Evolutionary conservation across 2,888 invertebrate species (phyloP), one percentile per base, ranked within the genome.

Genomic region (Crioceris asparagi): DNA sequence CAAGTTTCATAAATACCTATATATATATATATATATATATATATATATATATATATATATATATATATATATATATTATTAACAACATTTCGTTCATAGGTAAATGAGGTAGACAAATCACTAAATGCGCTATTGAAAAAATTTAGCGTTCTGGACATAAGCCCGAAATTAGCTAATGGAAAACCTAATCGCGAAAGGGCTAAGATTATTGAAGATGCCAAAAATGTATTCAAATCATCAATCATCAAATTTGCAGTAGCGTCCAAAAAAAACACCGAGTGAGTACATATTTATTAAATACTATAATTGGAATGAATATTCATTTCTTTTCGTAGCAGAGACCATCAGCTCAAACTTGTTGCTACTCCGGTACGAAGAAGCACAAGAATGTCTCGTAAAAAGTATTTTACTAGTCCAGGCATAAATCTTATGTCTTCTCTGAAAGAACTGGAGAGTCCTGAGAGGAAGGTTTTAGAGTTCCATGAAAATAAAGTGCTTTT

Each of bases 231-330:
- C 50, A 74, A 73, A 46, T 73, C 73, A 17, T 69, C 71, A 1
- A 68, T 74, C 3, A 74, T 75, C 14, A 56, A 71, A 23, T 74
- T 74, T 51, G 74, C 74, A 0, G 69, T 75, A 6, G 69, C 71
- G 40, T 56, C 61, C 43, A 53, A 53, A 31, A 50, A 48, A 37
- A 32, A 47, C 18, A 56, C n/a, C n/a, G n/a, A 49, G 52, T 51
- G 45, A 50, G 33, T 40, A 27, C 25, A 14, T 17, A 17, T 38
- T 40, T 38, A 32, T 32, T 19, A 21, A 26, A 26, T 26, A 31
- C 7, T 16, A 23, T 14, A 36, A 16, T 36, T n/a, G 7, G 19
- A 17, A 29, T 18, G 10, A 32, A 17, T 12, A 14, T 33, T 3
- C n/a, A 15, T 25, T 5, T 11, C 10, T 37, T 38, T 29, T 29